Evolutionary conservation across 2,113 vertebrate species (phyloP).

Genomic region (Mus pahari): DNA sequence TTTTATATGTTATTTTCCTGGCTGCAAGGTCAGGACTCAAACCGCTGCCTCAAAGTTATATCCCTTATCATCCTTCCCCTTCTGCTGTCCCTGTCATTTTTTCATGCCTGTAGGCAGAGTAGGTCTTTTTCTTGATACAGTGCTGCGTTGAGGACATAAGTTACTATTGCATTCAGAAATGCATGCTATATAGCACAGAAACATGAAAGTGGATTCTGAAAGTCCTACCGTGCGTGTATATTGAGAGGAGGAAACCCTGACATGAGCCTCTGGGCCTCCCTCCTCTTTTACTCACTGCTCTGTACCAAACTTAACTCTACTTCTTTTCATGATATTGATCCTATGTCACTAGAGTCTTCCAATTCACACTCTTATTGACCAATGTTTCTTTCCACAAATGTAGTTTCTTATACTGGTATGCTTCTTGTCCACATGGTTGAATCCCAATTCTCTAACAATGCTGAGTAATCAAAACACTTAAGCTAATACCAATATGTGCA

Average conservation of each 20-base stretch:
- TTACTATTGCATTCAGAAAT: background rate
- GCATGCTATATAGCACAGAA: background rate
- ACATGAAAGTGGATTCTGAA: background rate
- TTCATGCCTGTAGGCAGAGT: no score
- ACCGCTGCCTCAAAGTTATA: background rate
- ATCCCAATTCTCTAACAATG: background rate
- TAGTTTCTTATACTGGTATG: background rate
- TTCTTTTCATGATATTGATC: background rate
- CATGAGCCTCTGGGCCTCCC: background rate
- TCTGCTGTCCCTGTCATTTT: background rate
- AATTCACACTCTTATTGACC: background rate
- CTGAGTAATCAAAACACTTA: background rate
- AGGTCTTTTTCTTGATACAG: background rate
- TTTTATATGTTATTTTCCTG: slow-evolving; percentile 32
- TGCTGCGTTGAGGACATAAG: background rate
- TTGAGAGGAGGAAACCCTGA: background rate
- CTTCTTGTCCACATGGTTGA: background rate
- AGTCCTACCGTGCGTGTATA: background rate
- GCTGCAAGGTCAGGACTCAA: background rate
- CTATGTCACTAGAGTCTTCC: background rate
- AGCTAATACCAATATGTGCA: background rate
- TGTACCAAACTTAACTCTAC: background rate
- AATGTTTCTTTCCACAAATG: background rate
- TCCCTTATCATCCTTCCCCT: background rate
- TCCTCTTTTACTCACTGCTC: background rate